These are phyloP conservation scores for Ophioninae sp. DNA, from an alignment of 2,888 invertebrate species.

Conservation along the genomic window DNA sequence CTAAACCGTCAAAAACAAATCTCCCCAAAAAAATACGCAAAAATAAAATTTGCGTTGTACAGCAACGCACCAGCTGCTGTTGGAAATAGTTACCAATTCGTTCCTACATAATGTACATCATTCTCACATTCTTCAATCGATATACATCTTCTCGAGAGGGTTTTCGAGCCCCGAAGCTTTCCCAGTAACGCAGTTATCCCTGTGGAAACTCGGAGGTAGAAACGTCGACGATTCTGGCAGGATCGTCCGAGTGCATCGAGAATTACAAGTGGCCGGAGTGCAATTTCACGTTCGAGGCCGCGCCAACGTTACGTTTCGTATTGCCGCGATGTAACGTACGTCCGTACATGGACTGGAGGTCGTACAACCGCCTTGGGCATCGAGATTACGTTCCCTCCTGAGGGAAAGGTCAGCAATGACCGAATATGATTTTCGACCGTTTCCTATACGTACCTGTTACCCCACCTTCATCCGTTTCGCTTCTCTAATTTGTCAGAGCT, in stretches of 20 bases:
- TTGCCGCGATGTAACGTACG: conserved; percentile 23
- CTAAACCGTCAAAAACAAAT: not conserved
- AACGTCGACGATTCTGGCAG: conserved; percentile 52
- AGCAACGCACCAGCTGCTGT: too few relatives aligned
- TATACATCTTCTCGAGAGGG: not conserved
- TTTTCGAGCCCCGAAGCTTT: conserved; percentile 25
- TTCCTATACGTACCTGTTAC: conserved; percentile 27
- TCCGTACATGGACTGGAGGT: not conserved
- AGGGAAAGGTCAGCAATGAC: conserved; percentile 47
- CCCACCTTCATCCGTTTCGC: conserved; percentile 53
- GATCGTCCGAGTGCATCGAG: conserved; percentile 61
- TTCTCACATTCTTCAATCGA: not conserved
- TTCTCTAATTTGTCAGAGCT: conserved; percentile 61
- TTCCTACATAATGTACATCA: not conserved
- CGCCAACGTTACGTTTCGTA: conserved; percentile 40
- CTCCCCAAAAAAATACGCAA: not conserved
- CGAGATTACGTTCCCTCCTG: conserved; percentile 45
- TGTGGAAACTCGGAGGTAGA: conserved; percentile 28
- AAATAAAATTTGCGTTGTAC: not conserved
- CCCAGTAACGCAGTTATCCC: conserved; percentile 39
- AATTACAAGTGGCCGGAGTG: conserved; percentile 63
- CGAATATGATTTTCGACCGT: conserved; percentile 61
- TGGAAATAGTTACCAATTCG: not conserved
- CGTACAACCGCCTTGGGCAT: conserved; percentile 15
- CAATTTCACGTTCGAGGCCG: conserved; percentile 61